Conservation (phyloP, 1,140 invertebrate genomes). For the Lordiphosa clarofinis region DNA sequence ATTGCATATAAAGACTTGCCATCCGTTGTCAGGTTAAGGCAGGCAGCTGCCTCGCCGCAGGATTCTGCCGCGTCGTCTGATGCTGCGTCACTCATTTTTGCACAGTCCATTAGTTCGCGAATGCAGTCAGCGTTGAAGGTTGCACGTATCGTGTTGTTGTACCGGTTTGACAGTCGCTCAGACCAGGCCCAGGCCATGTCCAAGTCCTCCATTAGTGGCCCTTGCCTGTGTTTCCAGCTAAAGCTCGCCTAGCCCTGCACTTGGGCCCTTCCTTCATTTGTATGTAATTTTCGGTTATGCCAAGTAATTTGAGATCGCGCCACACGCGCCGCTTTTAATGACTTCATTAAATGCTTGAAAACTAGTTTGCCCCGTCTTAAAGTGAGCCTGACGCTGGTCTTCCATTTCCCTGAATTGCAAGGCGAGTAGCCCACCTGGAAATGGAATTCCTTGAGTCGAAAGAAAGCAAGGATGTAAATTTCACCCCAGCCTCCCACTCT, state of each 20-base stretch:
- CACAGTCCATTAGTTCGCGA: constrained; percentile 72
- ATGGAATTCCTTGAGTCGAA: constrained; percentile 45
- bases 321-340: constrained; percentile 78
- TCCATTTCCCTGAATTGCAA: no score
- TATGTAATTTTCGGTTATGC: constrained; percentile 75
- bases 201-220: constrained; percentile 3
- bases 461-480: constrained; percentile 46
- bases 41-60: constrained; percentile 44
- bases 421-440: neutral
- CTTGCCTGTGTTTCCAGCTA: neutral
- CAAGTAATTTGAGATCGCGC: constrained; percentile 77
- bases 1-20: constrained; percentile 72
- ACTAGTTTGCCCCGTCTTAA: constrained; percentile 57
- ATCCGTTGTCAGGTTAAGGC: constrained; percentile 27
- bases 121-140: constrained; percentile 44
- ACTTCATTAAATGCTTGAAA: constrained; percentile 73
- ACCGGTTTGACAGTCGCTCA: constrained; percentile 73
- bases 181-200: constrained; percentile 11
- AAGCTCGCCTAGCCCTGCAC: constrained; percentile 4
- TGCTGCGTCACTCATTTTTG: constrained; percentile 76
- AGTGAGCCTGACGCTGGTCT: neutral
- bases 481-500: constrained; percentile 33
- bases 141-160: constrained; percentile 40
- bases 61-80: constrained; percentile 35
- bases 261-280: constrained; percentile 32